phyloP scores from a whole-genome alignment of 2,797 vertebrate species.

The Pseudomugil tenellus region DNA sequence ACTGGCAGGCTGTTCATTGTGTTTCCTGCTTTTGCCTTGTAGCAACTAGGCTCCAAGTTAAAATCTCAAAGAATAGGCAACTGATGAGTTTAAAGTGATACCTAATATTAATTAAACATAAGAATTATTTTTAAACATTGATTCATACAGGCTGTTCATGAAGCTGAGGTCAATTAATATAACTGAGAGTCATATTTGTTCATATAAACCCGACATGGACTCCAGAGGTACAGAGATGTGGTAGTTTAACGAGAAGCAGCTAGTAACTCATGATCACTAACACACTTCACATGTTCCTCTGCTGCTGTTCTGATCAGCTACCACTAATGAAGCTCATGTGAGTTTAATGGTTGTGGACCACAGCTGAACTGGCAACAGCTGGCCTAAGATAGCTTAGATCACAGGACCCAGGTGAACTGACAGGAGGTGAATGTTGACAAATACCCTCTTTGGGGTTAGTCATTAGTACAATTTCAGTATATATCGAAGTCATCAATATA shows the following conservation, averaged over 20 bases:
- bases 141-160: background rate
- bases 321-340: constrained; percentile 63
- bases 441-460: background rate
- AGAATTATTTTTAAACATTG: background rate
- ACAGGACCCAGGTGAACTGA: background rate
- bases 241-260: constrained; percentile 42
- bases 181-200: background rate
- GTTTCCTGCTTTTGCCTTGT: no score
- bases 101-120: background rate
- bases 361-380: constrained; percentile 2
- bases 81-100: background rate
- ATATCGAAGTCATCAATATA: background rate
- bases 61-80: background rate
- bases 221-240: constrained; percentile 1
- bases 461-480: no score
- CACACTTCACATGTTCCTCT: constrained; percentile 57
- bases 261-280: constrained; percentile 62
- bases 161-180: background rate
- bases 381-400: background rate
- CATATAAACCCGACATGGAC: background rate
- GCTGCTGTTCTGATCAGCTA: constrained; percentile 55
- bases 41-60: background rate
- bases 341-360: constrained; percentile 18
- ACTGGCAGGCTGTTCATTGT: no score
- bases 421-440: background rate